Conservation (phyloP, 2,113 vertebrate genomes). For the Apeltes quadracus region DNA sequence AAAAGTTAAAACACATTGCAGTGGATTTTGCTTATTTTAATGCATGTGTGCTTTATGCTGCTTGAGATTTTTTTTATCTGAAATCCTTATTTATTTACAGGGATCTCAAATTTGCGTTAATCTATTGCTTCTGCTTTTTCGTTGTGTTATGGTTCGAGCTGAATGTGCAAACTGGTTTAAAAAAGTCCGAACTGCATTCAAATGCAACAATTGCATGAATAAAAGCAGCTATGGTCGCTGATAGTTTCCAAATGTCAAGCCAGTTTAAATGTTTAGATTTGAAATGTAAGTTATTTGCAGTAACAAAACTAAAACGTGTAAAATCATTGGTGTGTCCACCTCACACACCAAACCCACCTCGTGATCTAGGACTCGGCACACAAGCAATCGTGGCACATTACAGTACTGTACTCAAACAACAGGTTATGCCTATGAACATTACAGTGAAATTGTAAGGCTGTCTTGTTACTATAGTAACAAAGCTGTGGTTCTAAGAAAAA, state of each 20-base stretch:
- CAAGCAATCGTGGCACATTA: constrained; percentile 22
- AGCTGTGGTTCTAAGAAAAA: constrained; percentile 60
- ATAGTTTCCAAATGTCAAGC: not conserved
- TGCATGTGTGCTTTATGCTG: not conserved
- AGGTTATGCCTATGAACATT: constrained; percentile 33
- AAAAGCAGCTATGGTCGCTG: not conserved
- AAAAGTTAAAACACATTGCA: not conserved
- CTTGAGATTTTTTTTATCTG: not conserved
- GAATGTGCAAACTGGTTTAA: not conserved
- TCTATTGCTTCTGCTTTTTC: not conserved
- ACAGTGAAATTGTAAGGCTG: constrained; percentile 48
- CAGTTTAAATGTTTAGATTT: not conserved
- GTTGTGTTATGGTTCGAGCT: not conserved
- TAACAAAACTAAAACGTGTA: constrained; percentile 13
- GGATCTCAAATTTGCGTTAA: not conserved
- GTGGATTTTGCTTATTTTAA: not conserved
- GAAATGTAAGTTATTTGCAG: not conserved
- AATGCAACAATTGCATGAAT: not conserved
- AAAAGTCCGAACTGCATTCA: not conserved
- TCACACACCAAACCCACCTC: not conserved
- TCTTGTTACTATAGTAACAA: constrained; percentile 75
- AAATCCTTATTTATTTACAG: not conserved
- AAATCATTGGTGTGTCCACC: constrained; percentile 1
- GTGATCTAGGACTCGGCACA: constrained; percentile 21
- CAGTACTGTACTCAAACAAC: constrained; percentile 22